Evolutionary conservation across 2,797 vertebrate genomes (phyloP).

Genomic region (Limosa lapponica): DNA sequence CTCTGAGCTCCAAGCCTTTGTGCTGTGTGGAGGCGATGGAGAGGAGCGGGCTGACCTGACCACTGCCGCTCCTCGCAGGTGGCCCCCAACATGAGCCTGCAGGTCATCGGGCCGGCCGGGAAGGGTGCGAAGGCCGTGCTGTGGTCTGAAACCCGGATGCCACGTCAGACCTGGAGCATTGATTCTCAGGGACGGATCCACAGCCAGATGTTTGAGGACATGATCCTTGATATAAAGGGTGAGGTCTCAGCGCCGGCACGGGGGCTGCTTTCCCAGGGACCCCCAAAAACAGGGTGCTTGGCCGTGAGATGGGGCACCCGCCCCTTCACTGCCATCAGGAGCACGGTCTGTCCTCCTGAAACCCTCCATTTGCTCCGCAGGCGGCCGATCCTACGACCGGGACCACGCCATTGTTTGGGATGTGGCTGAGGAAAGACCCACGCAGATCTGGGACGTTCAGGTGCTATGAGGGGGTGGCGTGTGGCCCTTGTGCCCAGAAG

Average conservation of each 20-base stretch:
- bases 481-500: fast-evolving
- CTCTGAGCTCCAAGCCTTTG: not conserved
- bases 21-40: fast-evolving
- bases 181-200: conserved; percentile 80
- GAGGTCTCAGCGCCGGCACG: not conserved
- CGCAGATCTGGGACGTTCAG: conserved; percentile 87
- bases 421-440: conserved; percentile 76
- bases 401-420: conserved; percentile 88
- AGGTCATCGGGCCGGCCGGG: conserved; percentile 88
- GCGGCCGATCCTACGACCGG: conserved; percentile 87
- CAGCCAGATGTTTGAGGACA: conserved; percentile 87
- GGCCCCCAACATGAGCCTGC: conserved; percentile 87
- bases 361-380: conserved; percentile 57
- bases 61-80: conserved; percentile 67
- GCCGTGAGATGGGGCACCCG: fast-evolving
- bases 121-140: conserved; percentile 87
- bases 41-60: not conserved
- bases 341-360: not conserved
- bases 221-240: conserved; percentile 93
- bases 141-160: conserved; percentile 89
- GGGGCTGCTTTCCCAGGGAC: not conserved
- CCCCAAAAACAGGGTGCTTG: fast-evolving
- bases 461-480: conserved; percentile 72
- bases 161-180: conserved; percentile 87
- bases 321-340: not conserved